These are phyloP conservation scores for Eupsilia transversa DNA, from an alignment of 2,888 invertebrate genomes.

Conservation along the genomic window DNA sequence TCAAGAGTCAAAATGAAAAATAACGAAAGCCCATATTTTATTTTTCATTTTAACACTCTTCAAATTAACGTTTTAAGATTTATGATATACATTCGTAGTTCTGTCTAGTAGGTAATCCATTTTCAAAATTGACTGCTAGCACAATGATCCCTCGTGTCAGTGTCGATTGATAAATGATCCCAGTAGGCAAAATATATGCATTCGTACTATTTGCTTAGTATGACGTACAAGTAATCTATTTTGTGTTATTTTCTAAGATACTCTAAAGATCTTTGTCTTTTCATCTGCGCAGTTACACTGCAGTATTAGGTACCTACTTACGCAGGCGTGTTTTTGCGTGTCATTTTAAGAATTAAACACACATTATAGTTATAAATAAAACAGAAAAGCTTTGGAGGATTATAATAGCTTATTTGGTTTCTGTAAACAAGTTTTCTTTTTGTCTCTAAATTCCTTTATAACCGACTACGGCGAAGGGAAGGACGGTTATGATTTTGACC, in stretches of 20 bases:
- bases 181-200: conserved; percentile 26
- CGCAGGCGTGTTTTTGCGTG: neutral
- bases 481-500: too few relatives aligned
- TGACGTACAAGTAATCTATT: conserved; percentile 25
- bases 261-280: neutral
- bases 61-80: conserved; percentile 4
- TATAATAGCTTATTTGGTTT: neutral
- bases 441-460: too few relatives aligned
- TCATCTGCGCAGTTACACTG: conserved; percentile 19
- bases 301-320: neutral
- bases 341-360: neutral
- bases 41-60: conserved; percentile 3
- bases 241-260: conserved; percentile 35
- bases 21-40: neutral
- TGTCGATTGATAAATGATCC: conserved; percentile 40
- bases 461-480: too few relatives aligned
- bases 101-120: conserved; percentile 28
- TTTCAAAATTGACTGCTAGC: conserved; percentile 45
- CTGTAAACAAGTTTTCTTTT: neutral
- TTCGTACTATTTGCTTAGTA: conserved; percentile 32
- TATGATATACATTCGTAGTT: neutral
- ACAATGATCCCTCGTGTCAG: conserved; percentile 16
- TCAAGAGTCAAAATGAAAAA: neutral
- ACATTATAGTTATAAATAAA: neutral
- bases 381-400: neutral